Base-by-base conservation (phyloP, 1,140 invertebrate genomes). In the Drosophila sp. region DNA sequence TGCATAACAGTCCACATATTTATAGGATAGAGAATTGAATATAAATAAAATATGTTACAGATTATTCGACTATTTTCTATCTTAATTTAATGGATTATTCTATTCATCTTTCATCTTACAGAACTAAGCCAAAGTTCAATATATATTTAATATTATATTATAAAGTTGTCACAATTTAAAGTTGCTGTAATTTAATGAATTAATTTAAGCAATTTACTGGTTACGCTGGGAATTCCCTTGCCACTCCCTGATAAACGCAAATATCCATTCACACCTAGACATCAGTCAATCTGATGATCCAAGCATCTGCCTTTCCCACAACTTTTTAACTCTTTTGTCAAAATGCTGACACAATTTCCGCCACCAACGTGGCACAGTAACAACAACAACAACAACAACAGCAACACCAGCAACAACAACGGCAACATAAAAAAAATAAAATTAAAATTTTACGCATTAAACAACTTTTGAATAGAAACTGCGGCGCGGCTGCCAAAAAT, bases 401-500 rank as follows among this genome's bases (percentile, higher is more conserved):
- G 1, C 21, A 21, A 4, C n/a, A n/a, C n/a, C 21, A 21, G 4
- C 21, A 62, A 41, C 43, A 74, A 58, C 63, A 32, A 56, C 38
- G 38, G 46, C 58, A 38, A 57, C 57, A 83, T 63, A 82, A 86
- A 77, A 83, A 83, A 83, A 83, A 87, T 87, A 83, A 83, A 83
- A 87, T 87, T 87, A 87, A 87, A 89, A 87, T 87, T 87, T 87
- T 79, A 87, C 82, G 82, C 82, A 87, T 89, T 87, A 89, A 76
- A 84, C 67, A 86, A 69, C 63, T 71, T 86, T 86, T 78, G 48
- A 64, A 74, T 54, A 59, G 76, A 66, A 57, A 62, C 46, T 21
- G 40, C 41, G 43, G 43, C 76, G 34, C 67, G 57, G 38, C 46
- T 74, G 75, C 38, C 70, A 72, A 77, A 87, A 82, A 87, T 87